A percentile compares a stretch with the other conserved stretches of the same genome.
phyloP scores from a whole-genome alignment of 1,140 invertebrate genomes.

The Whitmania pigra region DNA sequence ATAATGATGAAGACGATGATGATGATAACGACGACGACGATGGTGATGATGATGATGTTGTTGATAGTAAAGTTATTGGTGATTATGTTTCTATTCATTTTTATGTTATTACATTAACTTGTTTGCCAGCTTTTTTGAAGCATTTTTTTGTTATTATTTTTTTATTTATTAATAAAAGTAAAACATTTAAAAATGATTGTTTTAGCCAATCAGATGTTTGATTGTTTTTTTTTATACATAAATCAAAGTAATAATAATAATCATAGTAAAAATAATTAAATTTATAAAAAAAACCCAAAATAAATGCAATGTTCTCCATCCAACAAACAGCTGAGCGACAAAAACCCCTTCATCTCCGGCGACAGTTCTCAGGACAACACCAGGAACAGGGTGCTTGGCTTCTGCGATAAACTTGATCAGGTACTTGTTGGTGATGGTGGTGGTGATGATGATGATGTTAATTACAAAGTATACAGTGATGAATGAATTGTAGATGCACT shows the following conservation, averaged over 20 bases:
- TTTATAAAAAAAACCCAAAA: too few relatives aligned
- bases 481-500: too few relatives aligned
- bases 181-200: too few relatives aligned
- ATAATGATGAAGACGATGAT: constrained; percentile 6
- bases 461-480: too few relatives aligned
- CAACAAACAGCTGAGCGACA: constrained; percentile 30
- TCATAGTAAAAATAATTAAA: too few relatives aligned
- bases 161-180: not conserved
- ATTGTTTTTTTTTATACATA: too few relatives aligned
- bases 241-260: too few relatives aligned
- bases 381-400: constrained; percentile 48
- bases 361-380: constrained; percentile 55
- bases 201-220: too few relatives aligned
- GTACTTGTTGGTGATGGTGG: constrained; percentile 38
- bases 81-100: not conserved
- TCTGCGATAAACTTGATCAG: constrained; percentile 57
- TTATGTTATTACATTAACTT: constrained; percentile 2
- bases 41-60: not conserved
- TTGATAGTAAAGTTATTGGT: not conserved
- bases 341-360: constrained; percentile 57
- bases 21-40: not conserved
- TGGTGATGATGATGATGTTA: too few relatives aligned
- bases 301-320: too few relatives aligned
- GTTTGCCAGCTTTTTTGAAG: not conserved
- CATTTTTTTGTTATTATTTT: not conserved